phyloP scores from a whole-genome alignment of 2,888 invertebrate genomes.

The Cheilosia vulpina region DNA sequence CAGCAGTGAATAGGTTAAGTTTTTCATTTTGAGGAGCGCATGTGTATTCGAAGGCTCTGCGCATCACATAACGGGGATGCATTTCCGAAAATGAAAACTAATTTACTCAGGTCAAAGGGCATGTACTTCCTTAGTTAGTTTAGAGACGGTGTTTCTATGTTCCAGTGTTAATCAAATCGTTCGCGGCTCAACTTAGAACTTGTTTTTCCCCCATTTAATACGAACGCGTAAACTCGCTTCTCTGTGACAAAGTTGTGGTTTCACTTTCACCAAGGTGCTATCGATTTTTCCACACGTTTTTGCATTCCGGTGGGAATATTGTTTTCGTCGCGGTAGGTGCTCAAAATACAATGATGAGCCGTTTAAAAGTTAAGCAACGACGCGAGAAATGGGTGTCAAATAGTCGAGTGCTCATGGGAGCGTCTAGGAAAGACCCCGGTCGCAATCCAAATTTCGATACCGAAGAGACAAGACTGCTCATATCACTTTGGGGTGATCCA shows the following conservation, averaged over 20 bases:
- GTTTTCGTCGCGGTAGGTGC: not conserved
- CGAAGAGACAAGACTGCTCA: slow-evolving; percentile 86
- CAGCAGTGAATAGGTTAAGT: slow-evolving; percentile 29
- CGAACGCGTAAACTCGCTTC: not conserved
- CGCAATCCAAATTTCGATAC: slow-evolving; percentile 86
- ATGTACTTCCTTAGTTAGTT: not conserved
- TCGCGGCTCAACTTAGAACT: too few species aligned
- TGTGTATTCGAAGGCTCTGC: slow-evolving; percentile 40
- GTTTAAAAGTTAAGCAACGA: slow-evolving; percentile 41
- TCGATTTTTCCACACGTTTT: not conserved
- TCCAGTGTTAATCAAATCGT: too few species aligned
- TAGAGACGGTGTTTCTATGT: too few species aligned
- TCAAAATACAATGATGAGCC: slow-evolving; percentile 23
- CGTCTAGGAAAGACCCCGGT: slow-evolving; percentile 70
- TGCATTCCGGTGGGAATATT: not conserved
- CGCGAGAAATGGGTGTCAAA: slow-evolving; percentile 57
- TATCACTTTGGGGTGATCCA: slow-evolving; percentile 86
- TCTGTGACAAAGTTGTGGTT: not conserved
- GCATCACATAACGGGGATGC: slow-evolving; percentile 13
- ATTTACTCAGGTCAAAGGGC: too few species aligned
- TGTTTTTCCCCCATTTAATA: not conserved
- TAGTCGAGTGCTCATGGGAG: slow-evolving; percentile 37
- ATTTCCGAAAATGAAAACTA: not conserved
- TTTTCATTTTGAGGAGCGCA: slow-evolving; percentile 3
- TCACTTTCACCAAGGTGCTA: not conserved